Base-by-base conservation (phyloP, 2,888 invertebrate species). In the Cyaniris semiargus region DNA sequence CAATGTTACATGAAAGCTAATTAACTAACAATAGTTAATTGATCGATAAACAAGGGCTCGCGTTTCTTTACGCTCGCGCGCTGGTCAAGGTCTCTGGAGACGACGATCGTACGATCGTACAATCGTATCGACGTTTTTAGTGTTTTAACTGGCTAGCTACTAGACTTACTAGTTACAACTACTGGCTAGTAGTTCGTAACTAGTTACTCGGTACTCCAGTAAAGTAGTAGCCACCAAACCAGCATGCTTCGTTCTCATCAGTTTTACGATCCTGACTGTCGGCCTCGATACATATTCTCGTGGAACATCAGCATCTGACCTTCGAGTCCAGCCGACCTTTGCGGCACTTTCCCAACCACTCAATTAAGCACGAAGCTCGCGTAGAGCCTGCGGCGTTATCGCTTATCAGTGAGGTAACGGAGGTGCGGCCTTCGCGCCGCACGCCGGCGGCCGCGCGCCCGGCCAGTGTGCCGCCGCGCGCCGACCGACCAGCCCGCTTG, bases 381-480 rank as follows among this genome's bases (percentile, higher is more conserved):
- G 66, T 77, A 72, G 72, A 38, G 27, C 58, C 77, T 60, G 53
- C 23, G 70, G 76, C 38, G 60, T 66, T 77, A 77, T 77, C 80
- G 81, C 66, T 86, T 88, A 89, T 89, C 89, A 88, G 86, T 85
- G 86, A 86, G 85, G 84, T 84, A 83, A 84, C 79, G 78, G 77
- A 80, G 81, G 81, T 76, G 80, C 79, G 78, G 76, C 81, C 74
- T 66, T 76, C 79, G 76, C 76, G 44, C 6, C n/a, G 18, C 38
- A 31, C 21, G 2, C 44, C 10, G 10, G 23, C 70, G 48, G 56
- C 78, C 79, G 27, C 79, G 77, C 79, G 76, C 77, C 76, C 76
- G 44, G 76, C 70, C 79, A 80, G 79, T 76, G 81, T 79, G 76
- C 77, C 66, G 77, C 77, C 72, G 88, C 90, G 90, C 87, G 87